Conservation (phyloP, 2,888 invertebrate genomes). For the Rhodophaea formosa region DNA sequence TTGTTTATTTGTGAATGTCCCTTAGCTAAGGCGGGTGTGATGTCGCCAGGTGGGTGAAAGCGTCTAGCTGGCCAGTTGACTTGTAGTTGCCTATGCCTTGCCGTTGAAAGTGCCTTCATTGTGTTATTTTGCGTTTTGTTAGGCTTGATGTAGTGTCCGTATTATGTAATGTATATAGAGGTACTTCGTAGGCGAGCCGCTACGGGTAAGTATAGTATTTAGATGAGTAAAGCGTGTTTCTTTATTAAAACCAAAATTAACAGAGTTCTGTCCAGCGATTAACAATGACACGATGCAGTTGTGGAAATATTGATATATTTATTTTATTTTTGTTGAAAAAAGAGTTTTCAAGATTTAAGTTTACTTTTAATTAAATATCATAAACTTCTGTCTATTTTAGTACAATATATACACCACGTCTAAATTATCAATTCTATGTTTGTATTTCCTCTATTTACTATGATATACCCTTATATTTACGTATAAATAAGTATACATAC, state of each 20-base stretch:
- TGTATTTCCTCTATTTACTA: no score
- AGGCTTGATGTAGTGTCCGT: constrained; percentile 75
- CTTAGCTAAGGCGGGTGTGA: constrained; percentile 62
- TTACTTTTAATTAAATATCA: no score
- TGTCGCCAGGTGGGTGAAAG: constrained; percentile 65
- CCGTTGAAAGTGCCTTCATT: constrained; percentile 62
- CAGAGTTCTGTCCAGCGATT: constrained; percentile 61
- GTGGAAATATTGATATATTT: constrained; percentile 49
- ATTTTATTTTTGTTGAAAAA: not conserved
- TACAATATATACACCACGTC: not conserved
- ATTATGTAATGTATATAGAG: constrained; percentile 61
- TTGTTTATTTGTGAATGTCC: constrained; percentile 68
- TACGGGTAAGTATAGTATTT: constrained; percentile 64
- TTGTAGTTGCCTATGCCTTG: constrained; percentile 70
- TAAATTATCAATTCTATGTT: no score
- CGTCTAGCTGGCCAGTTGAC: constrained; percentile 62
- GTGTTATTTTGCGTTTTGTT: constrained; percentile 75
- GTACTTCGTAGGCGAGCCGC: constrained; percentile 42
- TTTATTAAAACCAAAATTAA: constrained; percentile 40
- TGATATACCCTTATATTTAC: not conserved
- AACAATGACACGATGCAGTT: constrained; percentile 52
- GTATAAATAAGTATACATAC: constrained; percentile 9
- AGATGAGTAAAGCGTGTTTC: constrained; percentile 43
- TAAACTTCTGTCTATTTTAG: not conserved
- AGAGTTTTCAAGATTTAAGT: no score